Evolutionary conservation across 2,797 vertebrate genomes (phyloP).

Genomic region (Pagetopsis macropterus): DNA sequence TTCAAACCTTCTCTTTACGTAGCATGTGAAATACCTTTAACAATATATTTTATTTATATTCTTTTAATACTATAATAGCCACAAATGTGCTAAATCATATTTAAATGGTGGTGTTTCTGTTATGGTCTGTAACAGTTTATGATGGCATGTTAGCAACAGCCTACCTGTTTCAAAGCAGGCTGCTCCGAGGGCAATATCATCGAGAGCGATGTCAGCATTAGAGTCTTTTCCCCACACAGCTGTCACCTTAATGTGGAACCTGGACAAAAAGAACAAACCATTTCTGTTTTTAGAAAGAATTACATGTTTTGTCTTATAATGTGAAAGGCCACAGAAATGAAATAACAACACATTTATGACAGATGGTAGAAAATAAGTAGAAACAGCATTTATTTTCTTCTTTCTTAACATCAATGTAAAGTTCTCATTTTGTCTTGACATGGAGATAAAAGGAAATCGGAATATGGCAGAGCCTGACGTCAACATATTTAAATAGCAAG

Average conservation of each 20-base stretch:
- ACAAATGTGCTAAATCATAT: neutral
- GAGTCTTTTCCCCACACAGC: slow-evolving; percentile 87
- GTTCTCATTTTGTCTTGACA: neutral
- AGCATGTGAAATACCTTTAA: neutral
- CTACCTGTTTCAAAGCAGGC: slow-evolving; percentile 87
- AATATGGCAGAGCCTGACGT: neutral
- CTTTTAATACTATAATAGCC: neutral
- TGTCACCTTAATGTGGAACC: slow-evolving; percentile 86
- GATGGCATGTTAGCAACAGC: neutral
- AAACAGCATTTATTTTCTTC: neutral
- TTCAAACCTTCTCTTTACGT: neutral
- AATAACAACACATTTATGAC: neutral
- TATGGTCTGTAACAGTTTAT: neutral
- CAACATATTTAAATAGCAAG: neutral
- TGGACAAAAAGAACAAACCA: slow-evolving; percentile 58
- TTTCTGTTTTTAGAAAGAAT: neutral
- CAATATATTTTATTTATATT: neutral
- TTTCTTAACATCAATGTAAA: slow-evolving; percentile 1
- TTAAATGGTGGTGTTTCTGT: neutral
- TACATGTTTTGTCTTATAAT: neutral
- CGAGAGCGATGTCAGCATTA: slow-evolving; percentile 87
- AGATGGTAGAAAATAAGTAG: neutral
- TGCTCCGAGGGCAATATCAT: slow-evolving; percentile 87
- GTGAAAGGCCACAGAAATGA: neutral
- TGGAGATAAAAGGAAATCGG: neutral